phyloP scores from a whole-genome alignment of 2,797 vertebrate genomes.

The Cryptoprocta ferox region DNA sequence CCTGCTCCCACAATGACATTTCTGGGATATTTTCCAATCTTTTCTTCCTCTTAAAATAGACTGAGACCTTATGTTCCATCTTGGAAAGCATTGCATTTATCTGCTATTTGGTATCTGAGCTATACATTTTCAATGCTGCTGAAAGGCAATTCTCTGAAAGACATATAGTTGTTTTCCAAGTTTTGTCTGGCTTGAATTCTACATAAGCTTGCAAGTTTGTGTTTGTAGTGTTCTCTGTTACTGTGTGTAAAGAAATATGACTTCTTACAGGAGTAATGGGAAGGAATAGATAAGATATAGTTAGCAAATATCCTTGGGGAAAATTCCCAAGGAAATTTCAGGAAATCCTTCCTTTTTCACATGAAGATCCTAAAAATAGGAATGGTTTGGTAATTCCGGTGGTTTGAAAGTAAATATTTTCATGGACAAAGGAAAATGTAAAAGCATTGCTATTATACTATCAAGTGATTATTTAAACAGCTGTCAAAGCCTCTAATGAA shows the following conservation, averaged over 20 bases:
- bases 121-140: slow-evolving; percentile 52
- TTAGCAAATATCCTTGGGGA: slow-evolving; percentile 38
- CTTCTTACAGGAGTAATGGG: not conserved
- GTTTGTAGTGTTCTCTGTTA: slow-evolving; percentile 44
- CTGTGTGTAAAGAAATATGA: slow-evolving; percentile 29
- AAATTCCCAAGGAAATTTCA: slow-evolving; percentile 31
- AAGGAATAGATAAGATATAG: not conserved
- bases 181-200: slow-evolving; percentile 67
- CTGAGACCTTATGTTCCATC: slow-evolving; percentile 58
- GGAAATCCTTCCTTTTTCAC: not conserved
- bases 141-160: slow-evolving; percentile 55
- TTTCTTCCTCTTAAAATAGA: slow-evolving; percentile 71
- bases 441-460: not conserved
- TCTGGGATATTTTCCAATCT: slow-evolving; percentile 76
- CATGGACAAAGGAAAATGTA: slow-evolving; percentile 27
- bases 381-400: not conserved
- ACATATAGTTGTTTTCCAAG: slow-evolving; percentile 55
- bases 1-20: slow-evolving; percentile 63
- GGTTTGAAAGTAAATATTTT: slow-evolving; percentile 36
- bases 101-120: slow-evolving; percentile 1
- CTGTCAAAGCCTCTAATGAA: not conserved
- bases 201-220: slow-evolving; percentile 38
- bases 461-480: not conserved
- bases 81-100: slow-evolving; percentile 65
- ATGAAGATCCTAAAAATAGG: not conserved